phyloP scores from a whole-genome alignment of 2,113 vertebrate genomes.

The Gracilinanus agilis region DNA sequence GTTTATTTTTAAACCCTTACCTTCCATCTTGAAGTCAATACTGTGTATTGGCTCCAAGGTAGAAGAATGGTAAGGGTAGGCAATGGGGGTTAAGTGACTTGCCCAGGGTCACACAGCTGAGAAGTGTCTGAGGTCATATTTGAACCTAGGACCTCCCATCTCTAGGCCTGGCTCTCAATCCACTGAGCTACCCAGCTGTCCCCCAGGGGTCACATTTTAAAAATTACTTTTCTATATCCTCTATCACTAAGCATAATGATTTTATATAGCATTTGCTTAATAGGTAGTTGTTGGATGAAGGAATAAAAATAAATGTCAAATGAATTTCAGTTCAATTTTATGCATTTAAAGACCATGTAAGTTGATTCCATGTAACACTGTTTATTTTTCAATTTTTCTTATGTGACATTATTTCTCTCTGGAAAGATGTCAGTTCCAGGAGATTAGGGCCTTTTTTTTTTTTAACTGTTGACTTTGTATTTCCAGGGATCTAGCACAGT shows the following conservation, averaged over 20 bases:
- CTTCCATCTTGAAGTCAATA: too few species aligned
- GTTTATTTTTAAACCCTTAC: too few species aligned
- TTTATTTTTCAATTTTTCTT: not conserved
- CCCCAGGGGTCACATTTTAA: too few species aligned
- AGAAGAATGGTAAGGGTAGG: too few species aligned
- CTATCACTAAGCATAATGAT: not conserved
- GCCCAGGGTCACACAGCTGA: too few species aligned
- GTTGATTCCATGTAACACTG: not conserved
- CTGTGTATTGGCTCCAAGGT: too few species aligned
- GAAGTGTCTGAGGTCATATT: too few species aligned
- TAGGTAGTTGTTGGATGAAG: not conserved
- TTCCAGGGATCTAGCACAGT: not conserved
- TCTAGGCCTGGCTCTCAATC: too few species aligned
- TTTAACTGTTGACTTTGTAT: not conserved
- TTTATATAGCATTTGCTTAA: not conserved
- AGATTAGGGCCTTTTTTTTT: not conserved
- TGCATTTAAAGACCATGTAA: not conserved
- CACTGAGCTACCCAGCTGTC: too few species aligned
- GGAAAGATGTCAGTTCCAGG: not conserved
- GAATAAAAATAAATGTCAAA: not conserved
- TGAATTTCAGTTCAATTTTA: not conserved
- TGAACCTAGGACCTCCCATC: too few species aligned
- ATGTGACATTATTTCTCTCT: not conserved
- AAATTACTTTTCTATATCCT: not conserved
- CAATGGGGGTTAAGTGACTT: too few species aligned